These are phyloP conservation scores for Xiphophorus hellerii DNA, from an alignment of 2,113 vertebrate species.

Conservation along the genomic window DNA sequence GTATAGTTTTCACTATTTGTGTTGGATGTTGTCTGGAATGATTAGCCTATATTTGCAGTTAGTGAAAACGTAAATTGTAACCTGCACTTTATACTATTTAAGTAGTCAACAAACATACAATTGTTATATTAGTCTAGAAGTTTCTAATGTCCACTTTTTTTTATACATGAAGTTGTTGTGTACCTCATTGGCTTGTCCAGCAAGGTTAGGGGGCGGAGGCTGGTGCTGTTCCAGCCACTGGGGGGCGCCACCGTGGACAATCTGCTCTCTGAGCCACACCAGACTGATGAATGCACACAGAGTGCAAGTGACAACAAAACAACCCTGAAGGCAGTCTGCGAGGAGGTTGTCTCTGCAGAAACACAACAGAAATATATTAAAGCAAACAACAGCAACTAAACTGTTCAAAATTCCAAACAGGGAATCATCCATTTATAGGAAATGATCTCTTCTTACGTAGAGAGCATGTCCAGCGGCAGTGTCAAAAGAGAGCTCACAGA, in stretches of 20 bases:
- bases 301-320: slow-evolving; percentile 97
- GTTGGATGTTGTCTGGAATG: not conserved
- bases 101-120: no score
- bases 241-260: slow-evolving; percentile 95
- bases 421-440: not conserved
- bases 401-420: not conserved
- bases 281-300: slow-evolving; percentile 98
- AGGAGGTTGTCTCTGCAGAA: slow-evolving; percentile 93
- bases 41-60: not conserved
- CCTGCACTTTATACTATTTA: no score
- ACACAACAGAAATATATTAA: slow-evolving; percentile 28
- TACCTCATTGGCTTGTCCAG: slow-evolving; percentile 93
- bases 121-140: no score
- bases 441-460: slow-evolving; percentile 87
- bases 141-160: no score
- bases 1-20: not conserved
- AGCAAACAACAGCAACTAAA: not conserved
- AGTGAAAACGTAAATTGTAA: not conserved
- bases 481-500: slow-evolving; percentile 99
- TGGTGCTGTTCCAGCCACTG: slow-evolving; percentile 97
- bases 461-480: slow-evolving; percentile 97
- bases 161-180: not conserved
- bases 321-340: slow-evolving; percentile 97
- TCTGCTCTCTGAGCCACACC: slow-evolving; percentile 98
- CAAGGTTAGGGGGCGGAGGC: slow-evolving; percentile 86